These are phyloP conservation scores for Geothlypis trichas DNA, from an alignment of 2,113 vertebrate genomes.

Conservation along the genomic window DNA sequence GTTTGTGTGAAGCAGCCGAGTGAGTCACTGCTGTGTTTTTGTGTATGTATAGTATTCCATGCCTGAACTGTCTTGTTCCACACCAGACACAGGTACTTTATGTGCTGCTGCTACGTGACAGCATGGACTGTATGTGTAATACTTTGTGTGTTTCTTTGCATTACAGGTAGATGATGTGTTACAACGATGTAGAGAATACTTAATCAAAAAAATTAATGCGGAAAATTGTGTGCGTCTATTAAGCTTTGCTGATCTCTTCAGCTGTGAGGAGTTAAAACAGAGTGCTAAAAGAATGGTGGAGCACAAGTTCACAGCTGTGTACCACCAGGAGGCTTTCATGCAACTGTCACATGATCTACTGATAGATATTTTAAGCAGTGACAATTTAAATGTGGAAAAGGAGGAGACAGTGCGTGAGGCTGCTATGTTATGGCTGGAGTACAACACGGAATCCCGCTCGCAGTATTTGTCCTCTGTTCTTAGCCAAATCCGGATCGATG, in stretches of 20 bases:
- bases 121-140: background rate
- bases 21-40: background rate
- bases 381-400: constrained; percentile 98
- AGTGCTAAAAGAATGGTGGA: constrained; percentile 98
- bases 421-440: constrained; percentile 97
- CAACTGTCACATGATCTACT: constrained; percentile 96
- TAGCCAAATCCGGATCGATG: constrained; percentile 97
- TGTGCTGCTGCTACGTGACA: background rate
- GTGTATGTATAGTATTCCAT: background rate
- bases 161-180: constrained; percentile 95
- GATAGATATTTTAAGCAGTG: constrained; percentile 94
- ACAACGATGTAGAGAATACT: constrained; percentile 90
- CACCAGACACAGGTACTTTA: background rate
- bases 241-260: constrained; percentile 96
- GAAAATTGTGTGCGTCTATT: constrained; percentile 96
- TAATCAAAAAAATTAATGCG: constrained; percentile 98
- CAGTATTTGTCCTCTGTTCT: constrained; percentile 97
- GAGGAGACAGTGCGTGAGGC: constrained; percentile 98
- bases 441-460: constrained; percentile 93
- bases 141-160: background rate
- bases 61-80: background rate
- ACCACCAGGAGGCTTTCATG: constrained; percentile 94
- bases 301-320: constrained; percentile 96
- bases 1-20: background rate
- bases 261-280: constrained; percentile 95